A percentile compares a stretch with the other conserved stretches of the same genome.
Evolutionary conservation across 2,888 invertebrate species (phyloP).

Genomic region (Eilema caniola): DNA sequence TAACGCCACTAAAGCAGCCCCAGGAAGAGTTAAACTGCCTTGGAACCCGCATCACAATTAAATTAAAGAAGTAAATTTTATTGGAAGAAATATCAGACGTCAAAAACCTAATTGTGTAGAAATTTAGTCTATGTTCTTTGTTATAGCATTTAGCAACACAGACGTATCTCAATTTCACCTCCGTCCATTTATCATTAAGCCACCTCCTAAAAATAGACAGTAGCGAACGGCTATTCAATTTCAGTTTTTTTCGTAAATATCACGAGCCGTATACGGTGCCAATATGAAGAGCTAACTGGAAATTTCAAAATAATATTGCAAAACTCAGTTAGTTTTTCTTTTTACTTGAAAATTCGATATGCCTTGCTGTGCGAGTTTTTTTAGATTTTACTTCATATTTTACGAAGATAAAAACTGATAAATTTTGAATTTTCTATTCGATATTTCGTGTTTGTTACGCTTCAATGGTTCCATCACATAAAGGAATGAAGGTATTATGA

Average conservation of each 20-base stretch:
- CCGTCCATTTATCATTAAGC: neutral
- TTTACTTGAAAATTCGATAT: slow-evolving; percentile 36
- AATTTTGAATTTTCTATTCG: neutral
- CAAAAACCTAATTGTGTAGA: too few relatives aligned
- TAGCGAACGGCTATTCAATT: slow-evolving; percentile 12
- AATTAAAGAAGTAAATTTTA: too few relatives aligned
- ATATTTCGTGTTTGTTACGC: neutral
- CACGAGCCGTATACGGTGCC: slow-evolving; percentile 24
- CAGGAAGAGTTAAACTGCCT: too few relatives aligned
- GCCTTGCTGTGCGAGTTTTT: slow-evolving; percentile 34
- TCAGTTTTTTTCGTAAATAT: slow-evolving; percentile 21
- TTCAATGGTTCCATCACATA: too few relatives aligned
- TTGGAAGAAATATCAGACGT: too few relatives aligned
- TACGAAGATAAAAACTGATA: slow-evolving; percentile 19
- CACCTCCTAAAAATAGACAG: neutral
- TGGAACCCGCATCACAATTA: too few relatives aligned
- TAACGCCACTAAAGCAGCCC: too few relatives aligned
- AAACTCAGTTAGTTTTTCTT: slow-evolving; percentile 33
- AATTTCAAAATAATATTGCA: slow-evolving; percentile 21
- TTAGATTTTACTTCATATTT: slow-evolving; percentile 24
- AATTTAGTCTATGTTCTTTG: neutral
- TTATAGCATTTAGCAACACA: neutral
- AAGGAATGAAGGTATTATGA: neutral
- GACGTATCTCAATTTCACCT: neutral
- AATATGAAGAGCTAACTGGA: slow-evolving; percentile 29